A percentile compares a stretch with the other conserved stretches of the same genome.
These are phyloP conservation scores for Rhinolophus sinicus DNA, from an alignment of 2,113 vertebrate genomes.

Conservation along the genomic window DNA sequence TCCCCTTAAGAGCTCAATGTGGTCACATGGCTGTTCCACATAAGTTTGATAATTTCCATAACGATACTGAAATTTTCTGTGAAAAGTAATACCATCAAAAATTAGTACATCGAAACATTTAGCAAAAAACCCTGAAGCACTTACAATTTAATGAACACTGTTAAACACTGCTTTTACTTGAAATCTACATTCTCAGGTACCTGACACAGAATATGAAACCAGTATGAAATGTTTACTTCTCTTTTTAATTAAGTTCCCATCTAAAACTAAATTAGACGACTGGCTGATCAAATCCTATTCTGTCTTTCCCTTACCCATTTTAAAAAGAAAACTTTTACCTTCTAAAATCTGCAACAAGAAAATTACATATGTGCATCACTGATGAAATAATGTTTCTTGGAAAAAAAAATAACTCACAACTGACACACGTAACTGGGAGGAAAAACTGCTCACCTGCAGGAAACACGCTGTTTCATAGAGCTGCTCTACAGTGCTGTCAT, in stretches of 20 bases:
- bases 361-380: neutral
- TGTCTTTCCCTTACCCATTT: neutral
- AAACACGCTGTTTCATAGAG: slow-evolving; percentile 99
- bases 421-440: neutral
- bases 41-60: neutral
- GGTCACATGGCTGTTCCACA: neutral
- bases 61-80: neutral
- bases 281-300: neutral
- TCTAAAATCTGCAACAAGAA: neutral
- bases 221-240: neutral
- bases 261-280: neutral
- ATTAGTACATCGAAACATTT: neutral
- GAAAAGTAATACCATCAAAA: neutral
- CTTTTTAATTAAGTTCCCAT: neutral
- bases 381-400: neutral
- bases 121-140: neutral
- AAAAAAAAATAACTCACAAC: neutral
- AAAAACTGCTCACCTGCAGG: slow-evolving; percentile 90
- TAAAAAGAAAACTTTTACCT: neutral
- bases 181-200: neutral
- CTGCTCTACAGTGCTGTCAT: slow-evolving; percentile 95
- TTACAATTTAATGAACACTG: neutral
- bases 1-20: neutral
- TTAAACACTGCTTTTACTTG: slow-evolving; percentile 8
- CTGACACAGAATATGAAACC: neutral